Conservation (phyloP, 2,888 invertebrate species). For the Apantesis nais region DNA sequence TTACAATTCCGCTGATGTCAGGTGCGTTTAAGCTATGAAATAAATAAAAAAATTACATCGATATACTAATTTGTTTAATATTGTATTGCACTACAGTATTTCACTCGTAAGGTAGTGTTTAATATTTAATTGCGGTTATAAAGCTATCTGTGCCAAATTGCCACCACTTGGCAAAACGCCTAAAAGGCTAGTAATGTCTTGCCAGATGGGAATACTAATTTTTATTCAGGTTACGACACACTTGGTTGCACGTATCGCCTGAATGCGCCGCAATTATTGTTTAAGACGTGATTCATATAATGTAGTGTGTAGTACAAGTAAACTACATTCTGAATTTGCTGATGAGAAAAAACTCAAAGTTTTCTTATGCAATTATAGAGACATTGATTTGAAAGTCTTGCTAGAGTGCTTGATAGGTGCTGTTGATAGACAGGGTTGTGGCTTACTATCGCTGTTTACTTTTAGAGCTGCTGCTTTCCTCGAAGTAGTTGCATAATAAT, state of each 20-base stretch:
- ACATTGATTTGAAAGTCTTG: not conserved
- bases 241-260: slow-evolving; percentile 27
- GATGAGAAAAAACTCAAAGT: not conserved
- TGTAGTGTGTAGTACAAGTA: not conserved
- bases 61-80: too few relatives aligned
- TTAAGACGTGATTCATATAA: slow-evolving; percentile 18
- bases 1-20: too few relatives aligned
- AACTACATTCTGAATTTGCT: not conserved
- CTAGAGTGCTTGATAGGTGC: too few relatives aligned
- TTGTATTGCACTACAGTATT: not conserved
- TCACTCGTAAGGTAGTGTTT: slow-evolving; percentile 18
- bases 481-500: not conserved
- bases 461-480: too few relatives aligned
- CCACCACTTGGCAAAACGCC: slow-evolving; percentile 35
- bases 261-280: slow-evolving; percentile 26
- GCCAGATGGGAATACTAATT: slow-evolving; percentile 39
- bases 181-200: slow-evolving; percentile 23
- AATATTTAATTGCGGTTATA: slow-evolving; percentile 40
- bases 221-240: slow-evolving; percentile 31
- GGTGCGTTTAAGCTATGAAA: too few relatives aligned
- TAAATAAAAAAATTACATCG: too few relatives aligned
- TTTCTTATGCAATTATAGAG: not conserved
- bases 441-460: too few relatives aligned
- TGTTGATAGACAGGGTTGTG: too few relatives aligned
- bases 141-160: slow-evolving; percentile 40